A percentile compares a stretch with the other conserved stretches of the same genome.
Conservation (phyloP, 2,888 invertebrate genomes). For the Ectemnius lituratus region DNA sequence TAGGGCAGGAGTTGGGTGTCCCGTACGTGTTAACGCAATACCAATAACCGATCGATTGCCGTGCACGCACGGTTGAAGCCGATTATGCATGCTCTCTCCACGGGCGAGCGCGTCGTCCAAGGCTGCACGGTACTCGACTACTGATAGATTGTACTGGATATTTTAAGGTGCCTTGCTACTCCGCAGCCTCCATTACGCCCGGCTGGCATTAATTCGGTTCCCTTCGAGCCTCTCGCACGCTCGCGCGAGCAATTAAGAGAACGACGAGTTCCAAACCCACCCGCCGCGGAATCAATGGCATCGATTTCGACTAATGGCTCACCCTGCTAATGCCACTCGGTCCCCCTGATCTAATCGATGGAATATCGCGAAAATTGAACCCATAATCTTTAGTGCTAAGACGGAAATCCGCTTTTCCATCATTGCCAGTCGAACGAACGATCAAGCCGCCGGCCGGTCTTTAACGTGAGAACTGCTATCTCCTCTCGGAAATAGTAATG, state of each 20-base stretch:
- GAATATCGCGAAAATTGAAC: conserved; percentile 1
- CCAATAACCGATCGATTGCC: no score
- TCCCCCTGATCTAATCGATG: background rate
- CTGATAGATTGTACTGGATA: conserved; percentile 6
- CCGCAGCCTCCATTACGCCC: no score
- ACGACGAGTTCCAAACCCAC: background rate
- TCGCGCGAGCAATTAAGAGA: background rate
- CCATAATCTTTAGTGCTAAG: conserved; percentile 7
- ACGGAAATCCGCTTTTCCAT: conserved; percentile 3
- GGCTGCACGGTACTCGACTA: conserved; percentile 7
- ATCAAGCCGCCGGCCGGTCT: background rate
- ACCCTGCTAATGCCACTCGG: background rate
- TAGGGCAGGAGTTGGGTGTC: no score
- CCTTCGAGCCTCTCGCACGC: background rate
- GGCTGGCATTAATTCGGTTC: background rate
- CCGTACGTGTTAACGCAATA: no score
- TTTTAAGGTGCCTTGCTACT: background rate
- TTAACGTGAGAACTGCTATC: background rate
- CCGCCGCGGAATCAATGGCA: background rate
- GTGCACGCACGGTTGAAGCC: background rate
- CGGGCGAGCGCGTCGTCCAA: conserved; percentile 3
- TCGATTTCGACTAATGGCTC: background rate
- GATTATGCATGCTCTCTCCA: conserved; percentile 7
- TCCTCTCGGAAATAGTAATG: background rate
- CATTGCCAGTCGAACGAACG: background rate